Evolutionary conservation across 1,140 invertebrate species (phyloP).

Genomic region (Anagrus nilaparvatae): DNA sequence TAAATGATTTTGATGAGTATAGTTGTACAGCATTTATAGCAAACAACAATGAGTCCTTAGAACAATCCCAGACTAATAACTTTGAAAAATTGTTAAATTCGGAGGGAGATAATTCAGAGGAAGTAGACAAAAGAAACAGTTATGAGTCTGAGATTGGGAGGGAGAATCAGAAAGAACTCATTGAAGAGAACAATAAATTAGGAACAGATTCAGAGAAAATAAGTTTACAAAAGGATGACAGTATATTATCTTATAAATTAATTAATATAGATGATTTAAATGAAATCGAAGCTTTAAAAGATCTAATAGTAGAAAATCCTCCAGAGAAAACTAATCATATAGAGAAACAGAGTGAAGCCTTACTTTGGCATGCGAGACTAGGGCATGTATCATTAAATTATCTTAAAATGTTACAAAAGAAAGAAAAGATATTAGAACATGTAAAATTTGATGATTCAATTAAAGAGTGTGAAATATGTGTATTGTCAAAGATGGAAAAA

Average conservation of each 20-base stretch:
- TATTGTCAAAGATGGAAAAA: constrained; percentile 18
- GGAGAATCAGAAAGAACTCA: constrained; percentile 13
- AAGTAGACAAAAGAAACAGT: background rate
- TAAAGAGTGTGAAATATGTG: constrained; percentile 18
- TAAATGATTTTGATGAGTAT: background rate
- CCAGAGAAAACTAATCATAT: constrained; percentile 4
- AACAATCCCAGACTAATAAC: constrained; percentile 12
- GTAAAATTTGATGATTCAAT: constrained; percentile 20
- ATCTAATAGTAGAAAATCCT: constrained; percentile 7
- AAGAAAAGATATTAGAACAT: constrained; percentile 14
- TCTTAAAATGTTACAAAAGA: constrained; percentile 19
- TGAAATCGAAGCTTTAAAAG: too few relatives aligned
- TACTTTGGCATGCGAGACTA: constrained; percentile 20
- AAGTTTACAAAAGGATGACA: background rate
- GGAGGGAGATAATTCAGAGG: constrained; percentile 12
- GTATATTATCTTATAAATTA: too few relatives aligned
- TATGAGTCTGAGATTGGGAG: constrained; percentile 19
- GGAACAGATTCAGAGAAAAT: background rate
- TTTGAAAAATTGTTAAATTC: constrained; percentile 5
- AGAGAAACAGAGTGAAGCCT: constrained; percentile 13
- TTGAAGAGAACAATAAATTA: background rate
- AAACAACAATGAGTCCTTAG: constrained; percentile 5
- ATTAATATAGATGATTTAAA: too few relatives aligned
- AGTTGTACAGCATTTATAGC: background rate
- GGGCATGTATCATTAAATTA: constrained; percentile 21